A percentile compares a stretch with the other conserved stretches of the same genome.
These are phyloP conservation scores for Drosophila prosaltans DNA, from an alignment of 1,140 invertebrate species.

Conservation along the genomic window DNA sequence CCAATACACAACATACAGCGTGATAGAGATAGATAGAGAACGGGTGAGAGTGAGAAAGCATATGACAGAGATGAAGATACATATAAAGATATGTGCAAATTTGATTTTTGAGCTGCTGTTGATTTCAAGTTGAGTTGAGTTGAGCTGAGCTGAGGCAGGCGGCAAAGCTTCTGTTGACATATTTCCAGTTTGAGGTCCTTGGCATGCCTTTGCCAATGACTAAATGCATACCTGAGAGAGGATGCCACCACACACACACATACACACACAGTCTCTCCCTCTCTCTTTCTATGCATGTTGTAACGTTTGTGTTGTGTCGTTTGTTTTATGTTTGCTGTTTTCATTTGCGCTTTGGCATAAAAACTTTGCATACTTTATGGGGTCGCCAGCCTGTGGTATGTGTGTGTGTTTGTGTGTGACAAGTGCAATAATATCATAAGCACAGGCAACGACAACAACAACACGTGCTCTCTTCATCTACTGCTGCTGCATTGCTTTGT, in stretches of 20 bases:
- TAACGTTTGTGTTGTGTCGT: constrained; percentile 38
- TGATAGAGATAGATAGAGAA: not conserved
- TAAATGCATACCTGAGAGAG: constrained; percentile 50
- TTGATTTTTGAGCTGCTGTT: constrained; percentile 61
- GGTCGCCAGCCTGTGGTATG: constrained; percentile 33
- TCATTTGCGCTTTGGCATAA: constrained; percentile 74
- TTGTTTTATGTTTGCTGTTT: constrained; percentile 61
- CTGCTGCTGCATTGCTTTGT: constrained; percentile 45
- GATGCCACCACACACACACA: constrained; percentile 14
- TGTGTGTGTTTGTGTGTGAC: constrained; percentile 39
- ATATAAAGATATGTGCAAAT: constrained; percentile 66
- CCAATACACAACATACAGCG: constrained; percentile 22
- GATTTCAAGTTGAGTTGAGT: constrained; percentile 30
- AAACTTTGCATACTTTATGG: constrained; percentile 80
- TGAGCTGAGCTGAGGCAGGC: constrained; percentile 17
- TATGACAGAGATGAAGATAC: constrained; percentile 8
- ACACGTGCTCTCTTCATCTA: constrained; percentile 42
- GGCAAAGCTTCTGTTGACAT: constrained; percentile 72
- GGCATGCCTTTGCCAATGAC: constrained; percentile 58
- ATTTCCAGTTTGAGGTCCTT: constrained; percentile 55
- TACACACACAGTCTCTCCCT: not conserved
- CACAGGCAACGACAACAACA: constrained; percentile 39
- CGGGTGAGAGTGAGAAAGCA: not conserved
- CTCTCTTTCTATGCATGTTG: constrained; percentile 15
- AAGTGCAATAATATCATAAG: constrained; percentile 81